Evolutionary conservation across 2,888 invertebrate genomes (phyloP), one percentile per base, ranked within the genome.

Genomic region (Scaptodrosophila latifasciaeformis): DNA sequence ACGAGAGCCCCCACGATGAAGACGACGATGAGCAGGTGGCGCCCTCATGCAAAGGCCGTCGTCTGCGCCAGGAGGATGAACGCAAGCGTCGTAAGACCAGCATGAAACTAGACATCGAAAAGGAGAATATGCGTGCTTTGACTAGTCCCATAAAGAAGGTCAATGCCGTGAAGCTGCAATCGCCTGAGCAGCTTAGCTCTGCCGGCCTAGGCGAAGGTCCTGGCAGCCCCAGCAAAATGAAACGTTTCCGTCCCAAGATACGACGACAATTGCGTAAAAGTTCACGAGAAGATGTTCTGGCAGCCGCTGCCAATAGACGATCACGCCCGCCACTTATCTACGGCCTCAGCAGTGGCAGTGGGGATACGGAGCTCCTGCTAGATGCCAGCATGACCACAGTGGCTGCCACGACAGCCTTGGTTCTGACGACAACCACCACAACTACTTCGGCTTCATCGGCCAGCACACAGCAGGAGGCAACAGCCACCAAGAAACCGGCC

Each of bases 61-160:
- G 85, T 0, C 78, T 84, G 49, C 92, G 92, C 89, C 87, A 90
- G 40, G 90, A 91, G 54, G 93, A 93, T 62, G 93, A 93, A 50
- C 90, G 91, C 67, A 89, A 91, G 60, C 88, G 91, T 56, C 90
- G 91, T 78, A 92, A 92, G 86, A 92, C 91, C 81, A 91, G 91
- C 17, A 93, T 94, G 86, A 92, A 92, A 40, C 87, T 94, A 62
- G 94, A 95, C 79, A 94, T 86, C 87, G 91, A 50, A 88, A 90
- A 84, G 86, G 90, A 62, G 88, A 90, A 80, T 87, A 89, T 83
- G 89, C 90, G 84, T 2, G 86, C 86, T 9, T 81, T 90, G 1
- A 88, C 89, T 1, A 88, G 86, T 47, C 86, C 86, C 10, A 81
- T 85, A 3, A 85, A 85, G 54, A 84, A 84, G 40, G 70, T 76